Evolutionary conservation across 2,113 vertebrate genomes (phyloP).

Genomic region (Oxygymnocypris stewartii): DNA sequence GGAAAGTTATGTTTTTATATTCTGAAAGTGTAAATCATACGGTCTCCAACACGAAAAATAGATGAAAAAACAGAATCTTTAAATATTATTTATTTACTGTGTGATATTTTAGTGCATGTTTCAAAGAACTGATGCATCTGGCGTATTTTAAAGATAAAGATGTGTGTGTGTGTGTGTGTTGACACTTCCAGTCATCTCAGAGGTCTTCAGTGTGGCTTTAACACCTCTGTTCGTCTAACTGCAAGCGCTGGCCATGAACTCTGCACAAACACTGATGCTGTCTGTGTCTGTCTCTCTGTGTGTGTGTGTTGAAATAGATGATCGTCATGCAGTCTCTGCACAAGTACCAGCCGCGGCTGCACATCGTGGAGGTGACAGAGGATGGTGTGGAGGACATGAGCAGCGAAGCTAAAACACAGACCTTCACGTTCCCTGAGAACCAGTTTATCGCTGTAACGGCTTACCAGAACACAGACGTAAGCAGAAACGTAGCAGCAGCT

Average conservation of each 20-base stretch:
- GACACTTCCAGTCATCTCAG: conserved; percentile 12
- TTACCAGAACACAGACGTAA: conserved; percentile 98
- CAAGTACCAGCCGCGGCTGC: conserved; percentile 95
- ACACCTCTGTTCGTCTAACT: conserved; percentile 39
- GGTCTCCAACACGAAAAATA: background rate
- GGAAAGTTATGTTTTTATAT: background rate
- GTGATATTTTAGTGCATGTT: background rate
- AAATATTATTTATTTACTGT: background rate
- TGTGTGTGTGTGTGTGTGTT: background rate
- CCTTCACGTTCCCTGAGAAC: conserved; percentile 94
- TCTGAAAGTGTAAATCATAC: background rate
- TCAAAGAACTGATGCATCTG: background rate
- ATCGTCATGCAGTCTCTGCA: conserved; percentile 96
- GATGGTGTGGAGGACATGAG: conserved; percentile 96
- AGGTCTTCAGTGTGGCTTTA: conserved; percentile 49
- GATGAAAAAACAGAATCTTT: background rate
- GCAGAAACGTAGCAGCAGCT: conserved; percentile 33
- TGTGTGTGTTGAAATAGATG: conserved; percentile 82
- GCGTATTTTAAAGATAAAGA: background rate
- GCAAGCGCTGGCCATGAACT: conserved; percentile 10
- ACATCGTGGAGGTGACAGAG: conserved; percentile 97
- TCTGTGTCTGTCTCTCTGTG: too few relatives aligned
- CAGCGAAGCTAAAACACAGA: conserved; percentile 92
- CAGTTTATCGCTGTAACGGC: conserved; percentile 98
- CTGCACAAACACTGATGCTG: conserved; percentile 6